phyloP scores from a whole-genome alignment of 2,888 invertebrate genomes.

The Macropis europaea region DNA sequence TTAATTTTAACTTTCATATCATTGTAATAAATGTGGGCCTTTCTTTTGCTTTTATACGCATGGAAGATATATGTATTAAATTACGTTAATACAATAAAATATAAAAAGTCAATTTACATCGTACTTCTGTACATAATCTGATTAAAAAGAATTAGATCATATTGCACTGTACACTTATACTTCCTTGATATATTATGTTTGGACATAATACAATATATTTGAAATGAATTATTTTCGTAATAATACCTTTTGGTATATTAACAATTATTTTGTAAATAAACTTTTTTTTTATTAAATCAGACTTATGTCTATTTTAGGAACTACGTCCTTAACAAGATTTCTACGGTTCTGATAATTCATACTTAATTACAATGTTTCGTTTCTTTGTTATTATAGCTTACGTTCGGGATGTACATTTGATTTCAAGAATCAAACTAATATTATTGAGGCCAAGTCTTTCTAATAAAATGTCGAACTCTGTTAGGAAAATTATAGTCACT shows the following conservation, averaged over 20 bases:
- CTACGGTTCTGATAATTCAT: conserved; percentile 17
- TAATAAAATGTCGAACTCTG: not conserved
- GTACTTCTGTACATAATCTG: conserved; percentile 19
- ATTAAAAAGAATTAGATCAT: conserved; percentile 27
- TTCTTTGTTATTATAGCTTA: not conserved
- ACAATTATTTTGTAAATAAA: conserved; percentile 3
- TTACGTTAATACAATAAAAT: conserved; percentile 39
- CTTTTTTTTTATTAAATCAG: conserved; percentile 3
- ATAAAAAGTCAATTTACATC: conserved; percentile 41
- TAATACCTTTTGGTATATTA: conserved; percentile 1
- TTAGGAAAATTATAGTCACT: not conserved
- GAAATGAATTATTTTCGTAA: not conserved
- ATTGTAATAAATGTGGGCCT: conserved; percentile 24
- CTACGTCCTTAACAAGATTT: conserved; percentile 22
- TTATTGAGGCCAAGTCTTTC: conserved; percentile 15
- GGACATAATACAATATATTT: not conserved
- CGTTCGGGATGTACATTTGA: not conserved
- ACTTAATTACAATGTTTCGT: not conserved
- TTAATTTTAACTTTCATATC: conserved; percentile 17
- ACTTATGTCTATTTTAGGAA: conserved; percentile 33
- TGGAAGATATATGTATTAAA: conserved; percentile 33
- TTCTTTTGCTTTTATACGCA: not conserved
- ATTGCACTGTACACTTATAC: conserved; percentile 12
- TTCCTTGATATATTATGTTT: not conserved
- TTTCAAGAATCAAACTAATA: not conserved